Conservation (phyloP, 2,113 vertebrate species). For the Corythoichthys haematopterus region DNA sequence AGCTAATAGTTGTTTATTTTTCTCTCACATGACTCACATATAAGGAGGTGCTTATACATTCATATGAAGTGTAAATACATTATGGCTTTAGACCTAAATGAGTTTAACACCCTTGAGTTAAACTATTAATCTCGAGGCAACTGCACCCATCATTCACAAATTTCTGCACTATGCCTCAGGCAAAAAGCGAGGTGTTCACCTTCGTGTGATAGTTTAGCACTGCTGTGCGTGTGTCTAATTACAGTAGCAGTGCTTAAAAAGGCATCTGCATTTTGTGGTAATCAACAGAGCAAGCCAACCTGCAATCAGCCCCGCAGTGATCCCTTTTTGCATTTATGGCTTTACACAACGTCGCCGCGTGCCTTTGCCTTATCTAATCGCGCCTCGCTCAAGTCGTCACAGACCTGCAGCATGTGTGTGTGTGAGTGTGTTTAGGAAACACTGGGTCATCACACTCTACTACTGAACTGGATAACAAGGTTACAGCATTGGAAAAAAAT, state of each 20-base stretch:
- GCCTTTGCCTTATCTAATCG: conserved; percentile 22
- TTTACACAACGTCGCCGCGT: conserved; percentile 10
- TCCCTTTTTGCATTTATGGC: conserved; percentile 25
- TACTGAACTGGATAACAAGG: not conserved
- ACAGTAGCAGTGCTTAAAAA: conserved; percentile 53
- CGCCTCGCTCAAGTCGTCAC: conserved; percentile 12
- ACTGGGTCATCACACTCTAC: not conserved
- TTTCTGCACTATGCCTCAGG: no score
- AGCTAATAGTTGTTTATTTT: no score
- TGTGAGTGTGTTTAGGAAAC: not conserved
- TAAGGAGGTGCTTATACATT: no score
- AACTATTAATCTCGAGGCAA: no score
- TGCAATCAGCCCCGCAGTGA: conserved; percentile 38
- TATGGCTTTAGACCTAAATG: no score
- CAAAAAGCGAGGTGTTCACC: no score
- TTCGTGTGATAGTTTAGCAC: no score
- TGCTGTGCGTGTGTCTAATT: conserved; percentile 30
- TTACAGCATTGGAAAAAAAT: not conserved
- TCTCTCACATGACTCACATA: no score
- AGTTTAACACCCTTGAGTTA: no score
- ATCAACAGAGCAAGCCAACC: conserved; percentile 54
- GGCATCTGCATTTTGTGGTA: conserved; percentile 45
- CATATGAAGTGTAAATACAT: no score
- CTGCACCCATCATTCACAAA: no score
- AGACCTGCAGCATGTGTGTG: conserved; percentile 12